A percentile compares a stretch with the other conserved stretches of the same genome.
phyloP scores from a whole-genome alignment of 30 jellyfish, hydroid and myxozoan genomes.

The Turritopsis rubra region DNA sequence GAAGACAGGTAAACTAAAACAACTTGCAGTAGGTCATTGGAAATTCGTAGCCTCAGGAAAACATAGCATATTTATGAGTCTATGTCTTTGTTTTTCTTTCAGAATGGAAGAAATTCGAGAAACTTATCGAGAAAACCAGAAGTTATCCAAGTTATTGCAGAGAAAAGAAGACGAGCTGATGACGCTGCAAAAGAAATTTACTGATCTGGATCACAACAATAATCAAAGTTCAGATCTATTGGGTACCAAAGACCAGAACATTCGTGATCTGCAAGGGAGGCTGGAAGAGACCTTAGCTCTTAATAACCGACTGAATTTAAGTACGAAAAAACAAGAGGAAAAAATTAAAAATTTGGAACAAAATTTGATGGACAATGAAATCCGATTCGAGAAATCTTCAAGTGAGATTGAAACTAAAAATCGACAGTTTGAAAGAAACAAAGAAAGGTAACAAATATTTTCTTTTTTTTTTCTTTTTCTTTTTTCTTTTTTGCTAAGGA shows the following conservation, averaged over 20 bases:
- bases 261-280: constrained; percentile 33
- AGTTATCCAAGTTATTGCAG: constrained; percentile 33
- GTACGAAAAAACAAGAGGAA: constrained; percentile 74
- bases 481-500: neutral
- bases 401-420: constrained; percentile 15
- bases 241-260: constrained; percentile 11
- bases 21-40: too few species aligned
- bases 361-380: constrained; percentile 54
- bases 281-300: constrained; percentile 65
- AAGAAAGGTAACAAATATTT: neutral
- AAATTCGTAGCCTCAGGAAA: too few species aligned
- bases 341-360: constrained; percentile 54
- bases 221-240: constrained; percentile 7
- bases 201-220: neutral
- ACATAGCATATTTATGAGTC: too few species aligned
- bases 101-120: constrained; percentile 71
- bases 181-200: constrained; percentile 32
- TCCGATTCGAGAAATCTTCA: constrained; percentile 21
- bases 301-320: constrained; percentile 72
- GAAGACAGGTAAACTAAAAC: constrained; percentile 98
- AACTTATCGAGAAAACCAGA: constrained; percentile 73
- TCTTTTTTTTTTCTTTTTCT: neutral
- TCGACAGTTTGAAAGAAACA: constrained; percentile 23
- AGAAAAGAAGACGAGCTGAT: constrained; percentile 48
- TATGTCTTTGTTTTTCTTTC: constrained; percentile 10